These are phyloP conservation scores for Malurus cyaneus DNA, from an alignment of 2,113 vertebrate genomes.

Conservation along the genomic window DNA sequence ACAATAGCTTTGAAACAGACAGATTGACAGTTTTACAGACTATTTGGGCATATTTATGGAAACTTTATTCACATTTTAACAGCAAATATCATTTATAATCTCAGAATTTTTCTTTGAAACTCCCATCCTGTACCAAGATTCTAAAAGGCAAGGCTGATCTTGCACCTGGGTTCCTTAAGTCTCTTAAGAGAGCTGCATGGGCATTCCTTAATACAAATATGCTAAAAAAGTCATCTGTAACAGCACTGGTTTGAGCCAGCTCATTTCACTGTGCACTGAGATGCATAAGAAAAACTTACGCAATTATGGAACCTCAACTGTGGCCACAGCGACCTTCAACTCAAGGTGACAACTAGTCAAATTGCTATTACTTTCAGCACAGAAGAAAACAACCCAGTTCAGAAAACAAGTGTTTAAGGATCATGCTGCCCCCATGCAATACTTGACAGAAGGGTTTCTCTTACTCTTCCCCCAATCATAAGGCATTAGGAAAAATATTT, in stretches of 20 bases:
- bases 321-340: background rate
- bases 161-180: background rate
- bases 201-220: background rate
- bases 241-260: background rate
- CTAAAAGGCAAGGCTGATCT: background rate
- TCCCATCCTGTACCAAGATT: background rate
- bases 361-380: background rate
- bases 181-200: background rate
- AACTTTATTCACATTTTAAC: background rate
- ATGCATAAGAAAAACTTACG: background rate
- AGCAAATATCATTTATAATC: background rate
- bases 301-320: background rate
- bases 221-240: background rate
- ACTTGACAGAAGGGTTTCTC: background rate
- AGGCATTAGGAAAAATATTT: background rate
- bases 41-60: background rate
- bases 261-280: background rate
- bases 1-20: background rate
- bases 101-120: background rate
- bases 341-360: background rate
- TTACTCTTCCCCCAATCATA: fast-evolving
- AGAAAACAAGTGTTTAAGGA: background rate
- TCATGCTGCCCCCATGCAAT: background rate
- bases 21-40: background rate
- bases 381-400: background rate